These are phyloP conservation scores for Scartelaos histophorus DNA, from an alignment of 2,113 vertebrate genomes.

Conservation along the genomic window DNA sequence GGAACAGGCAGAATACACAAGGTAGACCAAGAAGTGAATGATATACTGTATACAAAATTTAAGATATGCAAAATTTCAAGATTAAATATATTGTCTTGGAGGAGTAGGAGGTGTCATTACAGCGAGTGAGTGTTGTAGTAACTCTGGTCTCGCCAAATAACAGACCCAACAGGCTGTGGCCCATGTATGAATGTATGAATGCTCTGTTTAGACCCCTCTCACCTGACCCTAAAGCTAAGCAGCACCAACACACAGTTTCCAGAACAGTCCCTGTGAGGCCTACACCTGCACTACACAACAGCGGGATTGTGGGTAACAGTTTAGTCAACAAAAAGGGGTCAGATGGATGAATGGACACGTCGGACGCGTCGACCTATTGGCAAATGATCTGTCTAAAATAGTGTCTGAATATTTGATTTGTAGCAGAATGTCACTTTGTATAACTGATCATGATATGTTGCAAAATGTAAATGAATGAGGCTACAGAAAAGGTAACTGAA, in stretches of 20 bases:
- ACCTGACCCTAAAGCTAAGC: constrained; percentile 61
- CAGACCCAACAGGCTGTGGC: constrained; percentile 4
- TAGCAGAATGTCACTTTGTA: neutral
- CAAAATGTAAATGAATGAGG: neutral
- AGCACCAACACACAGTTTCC: constrained; percentile 55
- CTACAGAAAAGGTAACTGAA: neutral
- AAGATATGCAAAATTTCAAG: neutral
- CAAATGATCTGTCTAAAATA: neutral
- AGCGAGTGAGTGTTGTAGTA: neutral
- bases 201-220: constrained; percentile 42
- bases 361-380: constrained; percentile 5
- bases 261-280: constrained; percentile 66
- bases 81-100: neutral
- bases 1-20: neutral
- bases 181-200: constrained; percentile 31
- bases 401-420: neutral
- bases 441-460: too few species aligned
- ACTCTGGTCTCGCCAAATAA: too few species aligned
- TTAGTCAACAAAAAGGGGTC: constrained; percentile 51
- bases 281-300: constrained; percentile 54
- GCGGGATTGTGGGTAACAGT: constrained; percentile 53
- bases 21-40: neutral
- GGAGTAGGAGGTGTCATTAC: too few species aligned
- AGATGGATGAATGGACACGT: constrained; percentile 29
- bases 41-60: neutral